Percentiles rank a stretch among this genome's conserved stretches.
Evolutionary conservation across 2,797 vertebrate genomes (phyloP).

Genomic region (Sebastes aleutianus): DNA sequence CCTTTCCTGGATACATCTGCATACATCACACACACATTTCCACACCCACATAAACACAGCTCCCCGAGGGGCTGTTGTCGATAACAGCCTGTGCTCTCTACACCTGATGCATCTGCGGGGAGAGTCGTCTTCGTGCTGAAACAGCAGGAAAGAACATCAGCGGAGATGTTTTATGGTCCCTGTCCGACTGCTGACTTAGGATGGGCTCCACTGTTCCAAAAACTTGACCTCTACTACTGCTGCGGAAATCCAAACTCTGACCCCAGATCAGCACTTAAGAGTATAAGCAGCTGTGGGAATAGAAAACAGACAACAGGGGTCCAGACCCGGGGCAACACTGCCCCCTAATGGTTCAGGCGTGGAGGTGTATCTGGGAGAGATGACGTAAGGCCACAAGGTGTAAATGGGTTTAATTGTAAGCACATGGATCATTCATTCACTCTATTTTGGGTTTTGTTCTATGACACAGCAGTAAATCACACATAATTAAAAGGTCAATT

Average conservation of each 20-base stretch:
- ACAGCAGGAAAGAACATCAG: conserved; percentile 48
- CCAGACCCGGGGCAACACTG: conserved; percentile 73
- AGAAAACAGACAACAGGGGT: background rate
- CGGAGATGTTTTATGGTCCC: conserved; percentile 48
- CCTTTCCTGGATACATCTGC: conserved; percentile 23
- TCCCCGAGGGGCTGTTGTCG: conserved; percentile 50
- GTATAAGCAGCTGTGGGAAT: conserved; percentile 23
- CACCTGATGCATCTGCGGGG: conserved; percentile 64
- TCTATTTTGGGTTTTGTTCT: background rate
- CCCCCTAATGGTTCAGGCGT: conserved; percentile 77
- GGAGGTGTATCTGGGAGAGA: conserved; percentile 8
- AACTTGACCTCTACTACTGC: conserved; percentile 56
- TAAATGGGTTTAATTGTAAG: background rate
- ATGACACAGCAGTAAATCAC: background rate
- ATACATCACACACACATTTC: conserved; percentile 49
- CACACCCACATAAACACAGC: conserved; percentile 29
- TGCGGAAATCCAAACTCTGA: conserved; percentile 61
- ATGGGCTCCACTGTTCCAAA: conserved; percentile 40
- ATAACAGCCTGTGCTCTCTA: conserved; percentile 56
- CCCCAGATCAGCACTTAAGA: conserved; percentile 66
- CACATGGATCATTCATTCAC: background rate
- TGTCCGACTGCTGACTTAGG: conserved; percentile 52
- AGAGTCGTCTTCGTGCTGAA: conserved; percentile 40
- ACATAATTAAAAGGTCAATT: background rate
- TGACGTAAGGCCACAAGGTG: conserved; percentile 66